Evolutionary conservation across 2,888 invertebrate genomes (phyloP).

Genomic region (Torymus tubicola): DNA sequence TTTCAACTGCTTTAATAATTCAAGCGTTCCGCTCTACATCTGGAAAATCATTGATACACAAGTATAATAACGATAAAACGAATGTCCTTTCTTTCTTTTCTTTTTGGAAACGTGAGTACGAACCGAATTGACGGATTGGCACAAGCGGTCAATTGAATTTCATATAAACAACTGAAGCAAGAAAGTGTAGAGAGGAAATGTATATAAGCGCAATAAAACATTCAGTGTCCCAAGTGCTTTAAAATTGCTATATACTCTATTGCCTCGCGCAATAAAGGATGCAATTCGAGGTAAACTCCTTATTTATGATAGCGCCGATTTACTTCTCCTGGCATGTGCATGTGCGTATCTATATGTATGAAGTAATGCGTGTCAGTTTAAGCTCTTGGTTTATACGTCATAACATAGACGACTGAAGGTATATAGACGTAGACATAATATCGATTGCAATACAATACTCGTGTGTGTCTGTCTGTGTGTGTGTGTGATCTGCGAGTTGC

Average conservation of each 20-base stretch:
- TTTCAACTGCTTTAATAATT: too few relatives aligned
- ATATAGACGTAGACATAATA: too few relatives aligned
- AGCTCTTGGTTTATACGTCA: conserved; percentile 8
- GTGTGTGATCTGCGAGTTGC: too few relatives aligned
- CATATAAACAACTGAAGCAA: background rate
- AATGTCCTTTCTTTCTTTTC: background rate
- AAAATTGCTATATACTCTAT: background rate
- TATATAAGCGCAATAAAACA: conserved; percentile 10
- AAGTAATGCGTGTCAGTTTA: background rate
- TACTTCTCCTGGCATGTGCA: background rate
- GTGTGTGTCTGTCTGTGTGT: too few relatives aligned
- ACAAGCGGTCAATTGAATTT: conserved; percentile 13
- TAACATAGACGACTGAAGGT: too few relatives aligned
- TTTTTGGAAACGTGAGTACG: conserved; percentile 8
- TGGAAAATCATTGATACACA: too few relatives aligned
- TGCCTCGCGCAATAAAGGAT: conserved; percentile 20
- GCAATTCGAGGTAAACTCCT: conserved; percentile 30
- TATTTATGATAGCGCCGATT: background rate
- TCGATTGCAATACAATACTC: too few relatives aligned
- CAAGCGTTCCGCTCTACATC: too few relatives aligned
- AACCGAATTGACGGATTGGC: conserved; percentile 33
- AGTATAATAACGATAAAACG: too few relatives aligned
- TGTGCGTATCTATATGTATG: too few relatives aligned
- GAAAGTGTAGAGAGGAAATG: too few relatives aligned
- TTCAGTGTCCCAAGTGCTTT: conserved; percentile 8